These are phyloP conservation scores for Eulemur rufifrons DNA, from an alignment of 2,113 vertebrate genomes.

Conservation along the genomic window DNA sequence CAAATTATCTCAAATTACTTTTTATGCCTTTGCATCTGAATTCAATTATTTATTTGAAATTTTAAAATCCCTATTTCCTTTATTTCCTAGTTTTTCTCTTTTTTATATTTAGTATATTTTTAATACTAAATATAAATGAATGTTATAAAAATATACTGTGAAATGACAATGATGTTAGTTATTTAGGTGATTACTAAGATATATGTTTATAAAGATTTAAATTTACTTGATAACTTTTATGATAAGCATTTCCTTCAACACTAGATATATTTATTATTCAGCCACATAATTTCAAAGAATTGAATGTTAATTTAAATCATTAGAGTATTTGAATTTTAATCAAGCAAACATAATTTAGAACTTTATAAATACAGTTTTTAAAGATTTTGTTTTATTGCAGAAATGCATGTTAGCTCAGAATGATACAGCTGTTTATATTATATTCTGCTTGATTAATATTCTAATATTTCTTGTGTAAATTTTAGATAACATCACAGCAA, in stretches of 20 bases:
- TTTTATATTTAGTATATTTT: not conserved
- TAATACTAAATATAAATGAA: not conserved
- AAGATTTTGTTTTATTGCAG: slow-evolving; percentile 40
- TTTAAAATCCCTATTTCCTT: not conserved
- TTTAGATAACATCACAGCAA: slow-evolving; percentile 14
- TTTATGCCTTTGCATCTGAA: slow-evolving; percentile 50
- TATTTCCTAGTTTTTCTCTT: not conserved
- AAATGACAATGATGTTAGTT: not conserved
- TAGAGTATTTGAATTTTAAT: slow-evolving; percentile 60
- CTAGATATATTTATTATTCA: slow-evolving; percentile 34
- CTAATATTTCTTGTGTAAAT: not conserved
- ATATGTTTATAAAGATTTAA: not conserved
- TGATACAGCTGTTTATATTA: not conserved
- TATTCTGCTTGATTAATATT: slow-evolving; percentile 23
- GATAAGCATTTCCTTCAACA: not conserved
- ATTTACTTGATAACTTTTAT: not conserved
- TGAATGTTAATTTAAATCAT: slow-evolving; percentile 14
- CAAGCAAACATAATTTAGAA: slow-evolving; percentile 32
- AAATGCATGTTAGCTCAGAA: slow-evolving; percentile 13
- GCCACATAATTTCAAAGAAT: not conserved
- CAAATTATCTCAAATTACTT: slow-evolving; percentile 1
- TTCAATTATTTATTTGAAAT: not conserved
- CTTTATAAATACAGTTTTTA: slow-evolving; percentile 13
- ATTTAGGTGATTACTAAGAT: slow-evolving; percentile 22
- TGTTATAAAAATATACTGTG: not conserved